These are phyloP conservation scores for Drosophila persimilis DNA, from an alignment of 1,140 invertebrate genomes.

Conservation along the genomic window DNA sequence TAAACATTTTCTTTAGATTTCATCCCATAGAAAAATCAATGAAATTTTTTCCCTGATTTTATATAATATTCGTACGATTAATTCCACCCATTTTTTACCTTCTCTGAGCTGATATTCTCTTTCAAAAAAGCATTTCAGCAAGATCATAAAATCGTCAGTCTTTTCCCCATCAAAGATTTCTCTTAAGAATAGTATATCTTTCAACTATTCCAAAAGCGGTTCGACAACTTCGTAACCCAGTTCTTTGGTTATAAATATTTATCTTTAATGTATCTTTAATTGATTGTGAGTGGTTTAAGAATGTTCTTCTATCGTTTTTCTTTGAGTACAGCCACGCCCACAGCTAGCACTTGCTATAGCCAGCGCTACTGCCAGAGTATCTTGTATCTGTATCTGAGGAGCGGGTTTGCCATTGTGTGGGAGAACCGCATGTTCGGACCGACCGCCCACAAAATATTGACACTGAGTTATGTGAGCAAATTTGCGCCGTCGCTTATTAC, in stretches of 20 bases:
- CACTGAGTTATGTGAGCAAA: conserved; percentile 66
- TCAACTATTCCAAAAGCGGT: conserved; percentile 26
- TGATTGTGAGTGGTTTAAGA: conserved; percentile 54
- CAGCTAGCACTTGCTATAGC: conserved; percentile 25
- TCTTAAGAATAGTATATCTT: conserved; percentile 4
- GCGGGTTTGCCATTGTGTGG: conserved; percentile 22
- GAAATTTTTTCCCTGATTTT: too few species aligned
- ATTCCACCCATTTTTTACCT: too few species aligned
- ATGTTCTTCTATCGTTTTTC: conserved; percentile 14
- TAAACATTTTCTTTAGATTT: too few species aligned
- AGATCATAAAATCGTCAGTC: too few species aligned
- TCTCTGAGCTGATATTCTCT: too few species aligned
- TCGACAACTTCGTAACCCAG: conserved; percentile 58
- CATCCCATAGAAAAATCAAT: too few species aligned
- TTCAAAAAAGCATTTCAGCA: too few species aligned
- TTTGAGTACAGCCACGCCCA: conserved; percentile 46
- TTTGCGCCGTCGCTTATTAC: conserved; percentile 55
- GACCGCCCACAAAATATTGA: conserved; percentile 62
- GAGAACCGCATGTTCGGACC: conserved; percentile 27
- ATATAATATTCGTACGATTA: too few species aligned
- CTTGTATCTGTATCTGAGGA: conserved; percentile 9
- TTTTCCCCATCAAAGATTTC: neutral
- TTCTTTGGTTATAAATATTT: conserved; percentile 39
- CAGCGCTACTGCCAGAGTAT: neutral
- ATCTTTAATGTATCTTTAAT: conserved; percentile 59